Percentiles rank a stretch among this genome's conserved stretches.
These are phyloP conservation scores for Pachydiplax longipennis DNA, from an alignment of 2,888 invertebrate genomes.

Conservation along the genomic window DNA sequence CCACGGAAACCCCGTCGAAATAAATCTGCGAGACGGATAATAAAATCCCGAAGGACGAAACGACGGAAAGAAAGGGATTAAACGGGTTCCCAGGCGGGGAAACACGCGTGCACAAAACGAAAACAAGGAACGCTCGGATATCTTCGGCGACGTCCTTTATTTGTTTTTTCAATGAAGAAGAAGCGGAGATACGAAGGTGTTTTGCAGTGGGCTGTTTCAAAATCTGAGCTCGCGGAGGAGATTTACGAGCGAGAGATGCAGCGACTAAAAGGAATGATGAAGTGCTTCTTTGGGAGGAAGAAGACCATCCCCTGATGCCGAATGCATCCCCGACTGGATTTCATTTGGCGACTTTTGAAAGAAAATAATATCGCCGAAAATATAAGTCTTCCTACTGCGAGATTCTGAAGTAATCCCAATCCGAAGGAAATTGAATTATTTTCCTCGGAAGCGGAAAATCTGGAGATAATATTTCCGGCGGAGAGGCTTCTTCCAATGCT, in stretches of 20 bases:
- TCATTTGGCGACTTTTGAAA: not conserved
- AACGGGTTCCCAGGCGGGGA: not conserved
- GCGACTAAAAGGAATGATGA: not conserved
- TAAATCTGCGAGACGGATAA: not conserved
- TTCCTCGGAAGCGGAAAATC: too few species aligned
- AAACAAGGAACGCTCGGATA: not conserved
- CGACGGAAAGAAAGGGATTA: not conserved
- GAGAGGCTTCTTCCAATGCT: too few species aligned
- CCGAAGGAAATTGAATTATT: not conserved
- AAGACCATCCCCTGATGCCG: not conserved
- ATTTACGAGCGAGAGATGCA: not conserved
- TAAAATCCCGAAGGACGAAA: not conserved
- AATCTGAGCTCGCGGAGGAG: not conserved
- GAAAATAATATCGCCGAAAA: not conserved
- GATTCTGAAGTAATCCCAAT: not conserved
- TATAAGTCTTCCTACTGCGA: not conserved
- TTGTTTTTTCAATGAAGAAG: not conserved
- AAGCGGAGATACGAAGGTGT: not conserved
- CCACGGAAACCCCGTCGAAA: not conserved
- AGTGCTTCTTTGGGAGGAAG: not conserved
- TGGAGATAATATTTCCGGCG: too few species aligned
- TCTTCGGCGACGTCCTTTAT: not conserved
- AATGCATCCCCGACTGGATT: not conserved
- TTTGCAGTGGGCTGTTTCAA: not conserved
- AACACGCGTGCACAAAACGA: not conserved